Base-by-base conservation (phyloP, 2,113 vertebrate genomes). In the Corythornis cristatus region DNA sequence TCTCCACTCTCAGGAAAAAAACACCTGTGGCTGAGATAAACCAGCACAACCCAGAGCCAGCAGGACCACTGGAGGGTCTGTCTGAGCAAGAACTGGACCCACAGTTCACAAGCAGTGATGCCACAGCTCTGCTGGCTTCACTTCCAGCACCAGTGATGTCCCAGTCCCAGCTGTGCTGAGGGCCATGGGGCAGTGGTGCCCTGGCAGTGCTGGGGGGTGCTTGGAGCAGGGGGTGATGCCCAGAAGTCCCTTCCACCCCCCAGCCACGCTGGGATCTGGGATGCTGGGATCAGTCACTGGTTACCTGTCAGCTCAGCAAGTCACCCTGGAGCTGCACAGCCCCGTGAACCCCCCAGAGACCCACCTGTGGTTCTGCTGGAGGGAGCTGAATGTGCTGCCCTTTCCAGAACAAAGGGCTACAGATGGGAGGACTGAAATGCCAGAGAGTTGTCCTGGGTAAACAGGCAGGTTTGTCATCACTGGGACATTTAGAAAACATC, bases 1-100 rank as follows among this genome's bases (percentile, higher is more conserved):
- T 93, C 94, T 94, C 83, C 56, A 18, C 77, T 84, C 89, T 89
- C 65, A 83, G 25, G 20, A 43, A 73, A 90, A 96, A 94, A 74
- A 2, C 26, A 46, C 56, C 89, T 74, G 51, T 72, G 79, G 17
- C 73, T 81, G 76, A 76, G 92, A 94, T 48, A 29, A 66, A 80
- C 25, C 28, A 73, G 40, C 14, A 11, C 28, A 71, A 4, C 23
- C 31, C 54, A 31, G 37, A 45, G 53, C 23, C 33, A 28, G 6
- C 21, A 21, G 28, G 33, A 22, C 2, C 14, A 22, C 16, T 3
- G 6, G 23, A 28, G 16, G 33, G 28, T 56, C 29, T 21, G 1
- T 12, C 43, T 60, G 6, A 20, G 5, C 6, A 29, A 35, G 65
- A 31, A 28, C 2, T 0, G 46, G 18, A 18, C n/a, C 60, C 54